phyloP scores from a whole-genome alignment of 2,113 vertebrate species.

The Amphilophus citrinellus region DNA sequence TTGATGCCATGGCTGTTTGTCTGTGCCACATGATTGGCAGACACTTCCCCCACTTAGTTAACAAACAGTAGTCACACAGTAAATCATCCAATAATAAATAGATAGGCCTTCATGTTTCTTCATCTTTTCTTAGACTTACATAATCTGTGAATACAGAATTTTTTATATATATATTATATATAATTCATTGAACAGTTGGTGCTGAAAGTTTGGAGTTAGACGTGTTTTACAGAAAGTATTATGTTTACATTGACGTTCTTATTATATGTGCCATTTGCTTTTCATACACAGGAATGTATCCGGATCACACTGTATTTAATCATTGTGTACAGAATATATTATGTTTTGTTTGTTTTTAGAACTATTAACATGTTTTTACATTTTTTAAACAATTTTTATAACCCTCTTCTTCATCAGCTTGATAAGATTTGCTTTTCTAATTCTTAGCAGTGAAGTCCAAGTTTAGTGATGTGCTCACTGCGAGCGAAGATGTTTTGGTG shows the following conservation, averaged over 20 bases:
- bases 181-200: slow-evolving; percentile 75
- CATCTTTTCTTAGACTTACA: slow-evolving; percentile 36
- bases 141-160: slow-evolving; percentile 65
- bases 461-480: slow-evolving; percentile 6
- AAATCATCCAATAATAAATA: slow-evolving; percentile 17
- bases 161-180: slow-evolving; percentile 56
- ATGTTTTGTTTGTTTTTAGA: slow-evolving; percentile 62
- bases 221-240: slow-evolving; percentile 30
- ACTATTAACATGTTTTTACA: slow-evolving; percentile 44
- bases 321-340: slow-evolving; percentile 79
- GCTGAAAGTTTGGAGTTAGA: slow-evolving; percentile 70
- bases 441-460: slow-evolving; percentile 34
- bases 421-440: slow-evolving; percentile 11
- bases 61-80: slow-evolving; percentile 35
- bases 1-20: slow-evolving; percentile 45
- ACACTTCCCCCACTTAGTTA: slow-evolving; percentile 30
- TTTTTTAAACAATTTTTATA: background rate
- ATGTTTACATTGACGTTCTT: slow-evolving; percentile 73
- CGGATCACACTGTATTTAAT: slow-evolving; percentile 83
- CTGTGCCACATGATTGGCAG: slow-evolving; percentile 27
- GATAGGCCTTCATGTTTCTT: slow-evolving; percentile 19
- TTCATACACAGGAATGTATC: slow-evolving; percentile 81
- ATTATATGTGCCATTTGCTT: slow-evolving; percentile 64
- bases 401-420: slow-evolving; percentile 23
- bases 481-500: slow-evolving; percentile 15